Conservation (phyloP, 2,888 invertebrate species). For the Sturmia bella region DNA sequence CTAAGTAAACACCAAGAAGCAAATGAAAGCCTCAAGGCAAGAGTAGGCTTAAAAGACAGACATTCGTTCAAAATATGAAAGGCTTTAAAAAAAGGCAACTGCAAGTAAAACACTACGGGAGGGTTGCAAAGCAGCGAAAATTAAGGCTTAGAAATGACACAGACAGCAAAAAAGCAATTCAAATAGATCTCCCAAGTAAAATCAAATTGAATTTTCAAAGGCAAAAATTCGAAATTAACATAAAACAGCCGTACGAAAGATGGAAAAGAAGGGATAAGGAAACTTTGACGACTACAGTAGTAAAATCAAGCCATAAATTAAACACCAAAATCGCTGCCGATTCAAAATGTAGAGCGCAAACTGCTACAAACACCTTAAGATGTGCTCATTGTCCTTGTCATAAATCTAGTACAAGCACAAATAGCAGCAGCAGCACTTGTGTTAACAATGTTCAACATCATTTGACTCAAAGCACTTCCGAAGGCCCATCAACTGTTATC, state of each 20-base stretch:
- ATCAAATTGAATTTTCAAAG: conserved; percentile 6
- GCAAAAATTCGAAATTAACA: conserved; percentile 14
- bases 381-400: neutral
- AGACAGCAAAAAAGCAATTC: conserved; percentile 11
- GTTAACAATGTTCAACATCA: conserved; percentile 36
- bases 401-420: neutral
- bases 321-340: conserved; percentile 58
- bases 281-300: conserved; percentile 16
- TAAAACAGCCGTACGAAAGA: conserved; percentile 48
- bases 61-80: conserved; percentile 49
- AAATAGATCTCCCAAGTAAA: neutral
- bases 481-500: conserved; percentile 31
- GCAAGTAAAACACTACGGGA: conserved; percentile 29
- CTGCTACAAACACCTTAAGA: conserved; percentile 37
- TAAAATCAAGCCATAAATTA: conserved; percentile 42
- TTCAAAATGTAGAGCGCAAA: conserved; percentile 47
- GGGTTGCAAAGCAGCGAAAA: conserved; percentile 8
- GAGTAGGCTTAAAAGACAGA: conserved; percentile 8
- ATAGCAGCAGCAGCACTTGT: conserved; percentile 5
- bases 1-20: conserved; percentile 8
- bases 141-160: neutral
- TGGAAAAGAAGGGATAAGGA: conserved; percentile 30
- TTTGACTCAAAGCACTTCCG: conserved; percentile 35
- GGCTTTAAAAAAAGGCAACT: conserved; percentile 40
- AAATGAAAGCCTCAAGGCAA: neutral